Evolutionary conservation across 2,888 invertebrate species (phyloP), one percentile per base, ranked within the genome.

Genomic region (Xestobium rufovillosum): DNA sequence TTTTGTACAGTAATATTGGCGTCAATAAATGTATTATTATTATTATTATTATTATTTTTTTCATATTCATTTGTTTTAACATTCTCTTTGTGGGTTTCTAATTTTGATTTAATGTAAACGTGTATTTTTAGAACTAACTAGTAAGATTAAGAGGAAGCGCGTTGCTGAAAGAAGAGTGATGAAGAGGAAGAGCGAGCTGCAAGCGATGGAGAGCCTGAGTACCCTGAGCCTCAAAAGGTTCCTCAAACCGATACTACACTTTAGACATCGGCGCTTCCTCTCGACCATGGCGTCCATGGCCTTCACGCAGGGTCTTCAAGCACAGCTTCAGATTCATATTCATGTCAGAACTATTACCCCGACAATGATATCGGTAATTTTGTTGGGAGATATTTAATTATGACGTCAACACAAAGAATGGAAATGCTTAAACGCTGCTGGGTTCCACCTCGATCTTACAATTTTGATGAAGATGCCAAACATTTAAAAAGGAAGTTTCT

Each of bases 401-500:
- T 37, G 30, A 35, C 42, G 13, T 26, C 36, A 26, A 39, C 40
- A 35, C 38, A 32, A 33, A 45, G 43, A 30, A 41, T 36, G 33
- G 37, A 45, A 31, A 39, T 42, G 31, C 23, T 48, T 30, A 23
- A 45, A 47, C 43, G 39, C 32, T 36, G 34, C 29, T 44, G 44
- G n/a, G n/a, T n/a, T n/a, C n/a, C 44, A 15, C 28, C 45, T 26
- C 28, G 16, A 36, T 40, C 42, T 32, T 29, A 52, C 34, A 25
- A 42, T 34, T 34, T 34, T 43, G 46, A n/a, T 19, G 28, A 27
- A 34, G 47, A 49, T 40, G 45, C 44, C 8, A 44, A 33, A 14
- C 47, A 44, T 42, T 49, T 46, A 17, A 38, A 42, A 41, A 45
- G 39, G 37, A 49, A 47, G 45, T n/a, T n/a, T n/a, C n/a, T n/a